phyloP scores from a whole-genome alignment of 2,888 invertebrate species.

The Chrysolina oricalcia region DNA sequence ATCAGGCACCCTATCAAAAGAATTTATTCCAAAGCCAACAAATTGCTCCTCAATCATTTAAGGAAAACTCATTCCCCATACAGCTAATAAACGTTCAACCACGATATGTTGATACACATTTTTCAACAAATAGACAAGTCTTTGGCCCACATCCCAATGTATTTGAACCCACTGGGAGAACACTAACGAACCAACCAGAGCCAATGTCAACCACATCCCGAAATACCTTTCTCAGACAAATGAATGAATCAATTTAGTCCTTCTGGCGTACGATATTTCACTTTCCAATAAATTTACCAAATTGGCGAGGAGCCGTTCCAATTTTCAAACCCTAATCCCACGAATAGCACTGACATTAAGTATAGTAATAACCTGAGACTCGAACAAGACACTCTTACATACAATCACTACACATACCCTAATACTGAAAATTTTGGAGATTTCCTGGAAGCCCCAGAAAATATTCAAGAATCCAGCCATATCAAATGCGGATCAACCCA shows the following conservation, averaged over 20 bases:
- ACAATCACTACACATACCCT: neutral
- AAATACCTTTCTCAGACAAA: neutral
- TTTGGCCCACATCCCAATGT: neutral
- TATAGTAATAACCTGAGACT: neutral
- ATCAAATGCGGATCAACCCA: neutral
- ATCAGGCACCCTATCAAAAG: neutral
- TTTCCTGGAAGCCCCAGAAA: neutral
- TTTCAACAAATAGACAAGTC: neutral
- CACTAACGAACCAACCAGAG: neutral
- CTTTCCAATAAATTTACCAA: neutral
- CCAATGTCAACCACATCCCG: neutral
- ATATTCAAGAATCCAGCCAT: neutral
- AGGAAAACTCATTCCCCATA: neutral
- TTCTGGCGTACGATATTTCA: neutral
- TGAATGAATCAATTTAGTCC: neutral
- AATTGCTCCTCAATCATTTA: neutral
- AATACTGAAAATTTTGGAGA: neutral
- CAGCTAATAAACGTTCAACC: conserved; percentile 7
- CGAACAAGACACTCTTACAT: neutral
- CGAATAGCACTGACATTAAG: neutral
- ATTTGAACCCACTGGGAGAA: neutral
- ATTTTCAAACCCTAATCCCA: neutral
- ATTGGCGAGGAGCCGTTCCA: neutral
- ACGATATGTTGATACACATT: neutral
- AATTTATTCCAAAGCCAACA: neutral